These are phyloP conservation scores for Platycnemis pennipes DNA, from an alignment of 2,888 invertebrate genomes.

Conservation along the genomic window DNA sequence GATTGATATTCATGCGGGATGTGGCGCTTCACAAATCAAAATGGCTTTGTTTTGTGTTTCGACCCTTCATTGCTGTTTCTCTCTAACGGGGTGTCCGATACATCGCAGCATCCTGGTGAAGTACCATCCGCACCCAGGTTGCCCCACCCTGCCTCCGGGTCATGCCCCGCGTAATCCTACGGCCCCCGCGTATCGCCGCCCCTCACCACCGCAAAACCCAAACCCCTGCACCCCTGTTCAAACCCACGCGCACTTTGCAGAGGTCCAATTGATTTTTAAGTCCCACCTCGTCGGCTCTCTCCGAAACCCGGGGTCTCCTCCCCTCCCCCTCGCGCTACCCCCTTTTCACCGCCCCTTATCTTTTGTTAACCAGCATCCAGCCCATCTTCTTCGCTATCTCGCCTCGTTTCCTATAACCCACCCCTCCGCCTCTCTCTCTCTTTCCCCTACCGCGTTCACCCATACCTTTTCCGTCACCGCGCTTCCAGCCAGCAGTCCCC, in stretches of 20 bases:
- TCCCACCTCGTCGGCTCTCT: not conserved
- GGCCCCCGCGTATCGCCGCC: not conserved
- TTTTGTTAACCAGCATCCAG: conserved; percentile 36
- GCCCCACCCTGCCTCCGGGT: not conserved
- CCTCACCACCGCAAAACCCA: not conserved
- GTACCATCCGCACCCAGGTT: not conserved
- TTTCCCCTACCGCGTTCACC: not conserved
- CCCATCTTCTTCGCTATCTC: conserved; percentile 22
- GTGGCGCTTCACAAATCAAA: too few relatives aligned
- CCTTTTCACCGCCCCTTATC: conserved; percentile 1
- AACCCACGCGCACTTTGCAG: not conserved
- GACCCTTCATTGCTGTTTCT: not conserved
- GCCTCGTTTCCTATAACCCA: not conserved
- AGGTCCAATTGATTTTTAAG: conserved; percentile 23
- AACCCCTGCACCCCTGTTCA: not conserved
- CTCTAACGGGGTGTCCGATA: not conserved
- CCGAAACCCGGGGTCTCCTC: not conserved
- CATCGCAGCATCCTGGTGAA: not conserved
- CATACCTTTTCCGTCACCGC: not conserved
- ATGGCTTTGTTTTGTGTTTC: too few relatives aligned
- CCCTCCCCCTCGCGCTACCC: not conserved
- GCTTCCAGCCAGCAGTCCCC: not conserved
- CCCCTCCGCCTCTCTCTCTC: not conserved
- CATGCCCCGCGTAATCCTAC: not conserved
- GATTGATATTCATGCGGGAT: too few relatives aligned